These are phyloP conservation scores for Crambe crambe DNA, from an alignment of 37 sponge, comb jelly and placozoan genomes.

Conservation along the genomic window DNA sequence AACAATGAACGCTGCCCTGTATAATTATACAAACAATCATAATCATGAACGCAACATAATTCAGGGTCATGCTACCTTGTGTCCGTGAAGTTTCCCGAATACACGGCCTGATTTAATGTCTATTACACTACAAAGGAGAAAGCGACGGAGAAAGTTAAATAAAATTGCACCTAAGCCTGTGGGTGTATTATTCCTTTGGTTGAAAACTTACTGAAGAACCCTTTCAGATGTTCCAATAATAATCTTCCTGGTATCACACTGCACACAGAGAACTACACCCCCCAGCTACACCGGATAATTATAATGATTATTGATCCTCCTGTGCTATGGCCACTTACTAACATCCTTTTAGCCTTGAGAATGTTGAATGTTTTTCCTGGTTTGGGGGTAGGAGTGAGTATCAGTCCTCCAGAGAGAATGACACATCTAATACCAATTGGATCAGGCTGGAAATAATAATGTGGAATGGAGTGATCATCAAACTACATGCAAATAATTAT, in stretches of 20 bases:
- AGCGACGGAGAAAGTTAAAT: not conserved
- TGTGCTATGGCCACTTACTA: constrained; percentile 17
- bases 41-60: not conserved
- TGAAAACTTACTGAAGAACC: constrained; percentile 39
- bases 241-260: constrained; percentile 78
- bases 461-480: not conserved
- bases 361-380: constrained; percentile 50
- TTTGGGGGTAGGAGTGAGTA: constrained; percentile 12
- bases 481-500: not conserved
- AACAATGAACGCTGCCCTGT: constrained; percentile 84
- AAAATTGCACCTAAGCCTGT: not conserved
- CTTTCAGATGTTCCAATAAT: constrained; percentile 60
- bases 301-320: not conserved
- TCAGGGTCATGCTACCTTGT: constrained; percentile 43
- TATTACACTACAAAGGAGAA: constrained; percentile 27
- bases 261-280: constrained; percentile 58
- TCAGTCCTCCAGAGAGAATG: constrained; percentile 56
- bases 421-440: constrained; percentile 60
- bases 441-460: constrained; percentile 51
- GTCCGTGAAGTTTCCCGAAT: constrained; percentile 50
- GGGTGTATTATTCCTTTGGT: not conserved
- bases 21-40: too few relatives aligned
- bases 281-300: not conserved
- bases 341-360: constrained; percentile 38
- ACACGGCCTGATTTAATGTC: constrained; percentile 72